These are phyloP conservation scores for Xanthia icteritia DNA, from an alignment of 2,888 invertebrate genomes.

Conservation along the genomic window DNA sequence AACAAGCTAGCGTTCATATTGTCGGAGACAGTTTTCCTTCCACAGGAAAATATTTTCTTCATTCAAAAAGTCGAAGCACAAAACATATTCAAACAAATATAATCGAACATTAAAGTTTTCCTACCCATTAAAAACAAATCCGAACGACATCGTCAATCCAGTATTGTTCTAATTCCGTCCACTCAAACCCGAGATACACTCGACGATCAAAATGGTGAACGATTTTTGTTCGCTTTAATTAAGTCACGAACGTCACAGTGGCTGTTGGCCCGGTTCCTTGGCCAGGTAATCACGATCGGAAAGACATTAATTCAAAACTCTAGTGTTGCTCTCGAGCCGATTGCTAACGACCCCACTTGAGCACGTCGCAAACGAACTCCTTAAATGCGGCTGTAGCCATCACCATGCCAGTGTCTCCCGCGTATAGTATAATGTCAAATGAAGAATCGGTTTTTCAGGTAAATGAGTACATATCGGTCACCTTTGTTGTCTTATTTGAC, in stretches of 20 bases:
- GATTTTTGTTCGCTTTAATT: slow-evolving; percentile 80
- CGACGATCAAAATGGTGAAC: slow-evolving; percentile 74
- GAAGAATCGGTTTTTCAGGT: slow-evolving; percentile 16
- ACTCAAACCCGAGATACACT: slow-evolving; percentile 67
- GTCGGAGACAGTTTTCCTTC: neutral
- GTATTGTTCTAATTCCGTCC: slow-evolving; percentile 64
- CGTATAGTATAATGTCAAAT: slow-evolving; percentile 7
- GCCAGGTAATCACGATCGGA: slow-evolving; percentile 82
- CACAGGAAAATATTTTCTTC: neutral
- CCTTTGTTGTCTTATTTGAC: slow-evolving; percentile 8
- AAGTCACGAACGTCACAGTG: slow-evolving; percentile 81
- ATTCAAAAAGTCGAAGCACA: slow-evolving; percentile 3
- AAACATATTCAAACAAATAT: slow-evolving; percentile 34
- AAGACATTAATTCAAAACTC: slow-evolving; percentile 85
- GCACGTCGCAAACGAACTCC: slow-evolving; percentile 79
- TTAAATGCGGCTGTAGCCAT: slow-evolving; percentile 63
- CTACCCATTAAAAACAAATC: slow-evolving; percentile 34
- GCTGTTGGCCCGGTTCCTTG: slow-evolving; percentile 75
- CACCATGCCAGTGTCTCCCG: slow-evolving; percentile 20
- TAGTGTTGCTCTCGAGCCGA: slow-evolving; percentile 74
- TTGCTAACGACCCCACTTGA: slow-evolving; percentile 79
- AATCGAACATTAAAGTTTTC: slow-evolving; percentile 44
- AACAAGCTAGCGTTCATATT: too few species aligned
- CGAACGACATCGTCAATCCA: slow-evolving; percentile 41
- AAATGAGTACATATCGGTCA: neutral